These are phyloP conservation scores for Psittacula cyanocephala DNA, from an alignment of 2,113 vertebrate species.

Conservation along the genomic window DNA sequence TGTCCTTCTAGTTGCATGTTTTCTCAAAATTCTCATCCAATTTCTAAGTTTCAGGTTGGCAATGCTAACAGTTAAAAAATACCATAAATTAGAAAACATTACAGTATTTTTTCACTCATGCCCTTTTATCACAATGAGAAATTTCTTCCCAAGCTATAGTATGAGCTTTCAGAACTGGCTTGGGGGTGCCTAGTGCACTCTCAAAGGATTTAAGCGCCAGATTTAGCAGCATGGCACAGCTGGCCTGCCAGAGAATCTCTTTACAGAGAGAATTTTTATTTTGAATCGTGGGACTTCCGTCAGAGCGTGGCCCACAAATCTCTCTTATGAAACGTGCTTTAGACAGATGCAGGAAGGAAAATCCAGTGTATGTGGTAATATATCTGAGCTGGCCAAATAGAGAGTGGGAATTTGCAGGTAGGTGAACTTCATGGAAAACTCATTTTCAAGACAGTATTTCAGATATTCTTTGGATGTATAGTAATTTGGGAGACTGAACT, in stretches of 20 bases:
- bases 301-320: background rate
- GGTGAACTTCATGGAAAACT: background rate
- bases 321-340: conserved; percentile 1
- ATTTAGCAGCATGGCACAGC: conserved; percentile 53
- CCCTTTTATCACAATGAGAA: conserved; percentile 24
- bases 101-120: background rate
- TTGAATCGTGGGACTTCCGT: conserved; percentile 34
- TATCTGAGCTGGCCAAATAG: conserved; percentile 21
- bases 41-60: background rate
- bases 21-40: background rate
- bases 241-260: conserved; percentile 47
- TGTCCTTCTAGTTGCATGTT: background rate
- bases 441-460: background rate
- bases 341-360: conserved; percentile 17
- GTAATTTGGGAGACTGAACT: background rate
- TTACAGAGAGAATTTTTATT: conserved; percentile 63
- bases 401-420: background rate
- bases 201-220: conserved; percentile 57
- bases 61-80: background rate
- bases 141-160: conserved; percentile 44
- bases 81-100: conserved; percentile 2
- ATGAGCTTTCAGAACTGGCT: conserved; percentile 37
- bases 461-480: background rate
- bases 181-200: background rate
- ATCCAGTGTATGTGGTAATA: background rate